A percentile compares a stretch with the other conserved stretches of the same genome.
Conservation (phyloP, 2,797 vertebrate species). For the Loris lydekkerianus region DNA sequence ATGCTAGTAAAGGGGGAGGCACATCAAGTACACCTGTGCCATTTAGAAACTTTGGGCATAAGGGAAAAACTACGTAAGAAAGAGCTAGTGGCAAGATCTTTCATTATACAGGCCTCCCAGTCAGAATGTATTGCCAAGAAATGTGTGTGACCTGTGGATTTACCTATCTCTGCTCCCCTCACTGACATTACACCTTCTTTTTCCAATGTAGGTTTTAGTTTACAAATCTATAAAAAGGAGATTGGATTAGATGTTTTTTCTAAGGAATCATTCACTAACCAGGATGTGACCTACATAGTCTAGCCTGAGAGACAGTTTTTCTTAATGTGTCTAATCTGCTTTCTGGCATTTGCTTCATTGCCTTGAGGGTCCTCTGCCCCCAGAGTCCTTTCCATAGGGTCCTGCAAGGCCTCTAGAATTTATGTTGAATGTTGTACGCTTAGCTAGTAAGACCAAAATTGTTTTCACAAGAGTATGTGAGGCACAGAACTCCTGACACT, state of each 20-base stretch:
- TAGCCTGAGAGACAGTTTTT: background rate
- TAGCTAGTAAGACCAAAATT: background rate
- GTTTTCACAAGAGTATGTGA: background rate
- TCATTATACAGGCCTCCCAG: background rate
- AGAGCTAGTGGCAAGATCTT: background rate
- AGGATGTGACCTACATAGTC: background rate
- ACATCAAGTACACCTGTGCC: background rate
- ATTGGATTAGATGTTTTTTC: background rate
- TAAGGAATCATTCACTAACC: background rate
- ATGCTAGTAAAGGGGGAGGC: background rate
- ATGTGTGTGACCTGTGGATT: rapidly evolving
- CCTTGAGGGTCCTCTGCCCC: background rate
- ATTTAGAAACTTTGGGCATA: background rate
- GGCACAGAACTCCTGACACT: background rate
- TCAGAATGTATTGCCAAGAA: background rate
- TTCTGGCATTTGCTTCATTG: background rate
- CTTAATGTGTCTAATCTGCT: background rate
- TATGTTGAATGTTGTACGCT: background rate
- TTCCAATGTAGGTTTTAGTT: background rate
- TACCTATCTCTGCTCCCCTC: background rate
- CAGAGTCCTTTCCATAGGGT: background rate
- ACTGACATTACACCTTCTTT: background rate
- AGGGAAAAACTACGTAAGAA: background rate
- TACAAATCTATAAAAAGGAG: background rate
- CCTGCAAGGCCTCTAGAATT: background rate